phyloP scores from a whole-genome alignment of 2,888 invertebrate genomes.

The Junonia oenone region DNA sequence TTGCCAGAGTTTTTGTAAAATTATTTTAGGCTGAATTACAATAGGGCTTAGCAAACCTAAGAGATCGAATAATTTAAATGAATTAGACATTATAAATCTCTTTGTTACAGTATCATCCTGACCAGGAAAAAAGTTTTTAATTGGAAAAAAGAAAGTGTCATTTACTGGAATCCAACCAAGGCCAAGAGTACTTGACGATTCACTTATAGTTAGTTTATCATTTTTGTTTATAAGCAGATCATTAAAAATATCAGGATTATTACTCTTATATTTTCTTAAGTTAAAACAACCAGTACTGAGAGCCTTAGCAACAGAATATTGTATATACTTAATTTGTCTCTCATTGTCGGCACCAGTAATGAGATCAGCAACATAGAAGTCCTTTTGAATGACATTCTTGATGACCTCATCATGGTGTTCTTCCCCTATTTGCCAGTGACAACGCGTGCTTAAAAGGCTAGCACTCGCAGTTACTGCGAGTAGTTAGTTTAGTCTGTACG shows the following conservation, averaged over 20 bases:
- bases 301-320: constrained; percentile 13
- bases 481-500: constrained; percentile 32
- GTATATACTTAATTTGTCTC: constrained; percentile 24
- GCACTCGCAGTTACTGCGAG: constrained; percentile 38
- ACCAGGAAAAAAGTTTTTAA: constrained; percentile 12
- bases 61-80: constrained; percentile 20
- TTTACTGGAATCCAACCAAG: constrained; percentile 23
- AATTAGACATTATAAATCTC: constrained; percentile 24
- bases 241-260: constrained; percentile 15
- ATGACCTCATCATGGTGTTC: constrained; percentile 28
- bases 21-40: constrained; percentile 20
- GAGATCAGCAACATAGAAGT: constrained; percentile 34
- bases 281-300: constrained; percentile 23
- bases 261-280: constrained; percentile 24
- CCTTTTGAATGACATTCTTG: constrained; percentile 32
- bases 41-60: constrained; percentile 22
- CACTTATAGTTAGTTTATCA: constrained; percentile 27
- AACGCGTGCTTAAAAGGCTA: constrained; percentile 31
- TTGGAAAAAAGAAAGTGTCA: constrained; percentile 30
- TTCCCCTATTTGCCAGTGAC: constrained; percentile 33
- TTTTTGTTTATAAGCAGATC: background rate
- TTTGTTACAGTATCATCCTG: constrained; percentile 16
- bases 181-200: constrained; percentile 29
- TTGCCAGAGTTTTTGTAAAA: constrained; percentile 24
- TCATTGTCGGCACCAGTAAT: constrained; percentile 27